Conservation (phyloP, 2,113 vertebrate genomes). For the Microcebus griseorufus region DNA sequence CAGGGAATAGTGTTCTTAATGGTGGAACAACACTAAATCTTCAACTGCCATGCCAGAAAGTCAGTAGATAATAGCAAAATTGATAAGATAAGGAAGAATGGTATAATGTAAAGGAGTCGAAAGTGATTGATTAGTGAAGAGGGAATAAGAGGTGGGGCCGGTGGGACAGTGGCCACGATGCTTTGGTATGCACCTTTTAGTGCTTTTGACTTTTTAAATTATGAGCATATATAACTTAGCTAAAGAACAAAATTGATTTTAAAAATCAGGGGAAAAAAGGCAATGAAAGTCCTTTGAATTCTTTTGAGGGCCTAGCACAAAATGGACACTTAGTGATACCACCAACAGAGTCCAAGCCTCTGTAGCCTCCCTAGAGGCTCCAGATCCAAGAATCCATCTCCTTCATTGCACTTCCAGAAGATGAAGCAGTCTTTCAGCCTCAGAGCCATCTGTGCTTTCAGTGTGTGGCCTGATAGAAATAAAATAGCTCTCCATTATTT, state of each 20-base stretch:
- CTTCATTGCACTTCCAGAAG: neutral
- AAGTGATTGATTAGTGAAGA: neutral
- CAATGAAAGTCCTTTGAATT: neutral
- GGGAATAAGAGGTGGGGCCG: neutral
- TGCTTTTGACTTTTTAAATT: neutral
- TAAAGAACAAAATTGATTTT: neutral
- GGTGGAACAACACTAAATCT: neutral
- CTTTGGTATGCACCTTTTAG: neutral
- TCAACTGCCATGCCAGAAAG: neutral
- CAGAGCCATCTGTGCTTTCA: neutral
- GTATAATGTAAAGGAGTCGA: neutral
- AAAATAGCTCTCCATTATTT: conserved; percentile 41
- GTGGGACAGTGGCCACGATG: neutral
- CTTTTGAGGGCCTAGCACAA: neutral
- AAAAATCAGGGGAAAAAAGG: neutral
- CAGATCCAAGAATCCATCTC: neutral
- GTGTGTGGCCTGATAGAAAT: neutral
- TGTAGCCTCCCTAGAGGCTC: neutral
- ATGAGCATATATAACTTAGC: neutral
- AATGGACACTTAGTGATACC: neutral
- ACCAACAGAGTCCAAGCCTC: neutral
- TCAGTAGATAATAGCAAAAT: neutral
- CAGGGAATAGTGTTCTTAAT: neutral
- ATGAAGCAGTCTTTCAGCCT: neutral
- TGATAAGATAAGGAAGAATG: neutral